A percentile compares a stretch with the other conserved stretches of the same genome.
phyloP scores from a whole-genome alignment of 2,113 vertebrate genomes.

The Epinephelus lanceolatus region DNA sequence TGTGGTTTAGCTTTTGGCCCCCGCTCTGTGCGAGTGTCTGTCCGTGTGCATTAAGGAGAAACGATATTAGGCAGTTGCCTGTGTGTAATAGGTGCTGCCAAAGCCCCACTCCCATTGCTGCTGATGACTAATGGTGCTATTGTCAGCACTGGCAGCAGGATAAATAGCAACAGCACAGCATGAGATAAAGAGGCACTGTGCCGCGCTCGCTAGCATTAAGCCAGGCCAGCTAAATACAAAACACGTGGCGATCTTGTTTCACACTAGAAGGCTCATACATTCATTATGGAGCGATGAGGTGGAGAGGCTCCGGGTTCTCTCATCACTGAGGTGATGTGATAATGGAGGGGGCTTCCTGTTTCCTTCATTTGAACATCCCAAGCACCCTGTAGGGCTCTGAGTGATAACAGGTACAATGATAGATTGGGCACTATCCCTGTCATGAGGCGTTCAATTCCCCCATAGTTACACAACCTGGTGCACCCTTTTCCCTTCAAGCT shows the following conservation, averaged over 20 bases:
- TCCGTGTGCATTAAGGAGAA: slow-evolving; percentile 64
- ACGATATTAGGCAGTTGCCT: slow-evolving; percentile 54
- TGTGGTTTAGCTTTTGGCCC: slow-evolving; percentile 25
- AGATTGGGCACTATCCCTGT: slow-evolving; percentile 12
- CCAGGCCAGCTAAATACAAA: slow-evolving; percentile 71
- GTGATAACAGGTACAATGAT: slow-evolving; percentile 46
- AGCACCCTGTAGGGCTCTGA: slow-evolving; percentile 19
- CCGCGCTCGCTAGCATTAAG: slow-evolving; percentile 58
- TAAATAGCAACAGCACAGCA: slow-evolving; percentile 81
- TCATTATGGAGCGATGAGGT: slow-evolving; percentile 71
- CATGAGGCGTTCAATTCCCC: slow-evolving; percentile 16
- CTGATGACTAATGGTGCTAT: slow-evolving; percentile 82
- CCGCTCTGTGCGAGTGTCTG: slow-evolving; percentile 30
- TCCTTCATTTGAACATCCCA: slow-evolving; percentile 44
- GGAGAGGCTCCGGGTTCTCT: slow-evolving; percentile 30
- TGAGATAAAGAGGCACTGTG: slow-evolving; percentile 78
- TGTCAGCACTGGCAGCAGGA: slow-evolving; percentile 81
- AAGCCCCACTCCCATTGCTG: slow-evolving; percentile 25
- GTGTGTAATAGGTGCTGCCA: slow-evolving; percentile 72
- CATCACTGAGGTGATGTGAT: slow-evolving; percentile 54
- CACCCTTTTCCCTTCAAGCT: neutral
- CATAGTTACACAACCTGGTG: neutral
- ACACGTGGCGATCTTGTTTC: slow-evolving; percentile 65
- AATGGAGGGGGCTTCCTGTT: slow-evolving; percentile 42
- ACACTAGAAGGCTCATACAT: slow-evolving; percentile 53